Percentiles rank a stretch among this genome's conserved stretches.
Conservation (phyloP, 2,888 invertebrate genomes). For the Sphaerophoria rueppellii region DNA sequence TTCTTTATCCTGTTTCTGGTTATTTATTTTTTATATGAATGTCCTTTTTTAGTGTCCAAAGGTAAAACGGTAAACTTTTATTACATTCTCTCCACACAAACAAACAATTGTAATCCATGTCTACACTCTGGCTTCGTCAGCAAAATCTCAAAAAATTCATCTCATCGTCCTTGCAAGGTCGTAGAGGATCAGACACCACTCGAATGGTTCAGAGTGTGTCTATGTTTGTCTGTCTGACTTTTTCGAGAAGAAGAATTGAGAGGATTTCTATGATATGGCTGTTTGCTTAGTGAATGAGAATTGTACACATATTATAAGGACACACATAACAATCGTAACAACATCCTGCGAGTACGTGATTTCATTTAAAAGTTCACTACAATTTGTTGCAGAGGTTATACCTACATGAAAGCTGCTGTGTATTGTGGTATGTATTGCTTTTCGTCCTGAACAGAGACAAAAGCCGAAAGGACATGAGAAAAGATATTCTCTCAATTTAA, state of each 20-base stretch:
- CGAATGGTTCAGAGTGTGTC: not conserved
- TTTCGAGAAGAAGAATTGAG: slow-evolving; percentile 7
- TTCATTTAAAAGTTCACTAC: slow-evolving; percentile 73
- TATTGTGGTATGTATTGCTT: slow-evolving; percentile 66
- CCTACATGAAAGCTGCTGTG: slow-evolving; percentile 43
- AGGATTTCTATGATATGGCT: slow-evolving; percentile 44
- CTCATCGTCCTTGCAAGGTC: not conserved
- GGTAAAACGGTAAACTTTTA: slow-evolving; percentile 71
- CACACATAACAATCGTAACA: slow-evolving; percentile 73
- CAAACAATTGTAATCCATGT: slow-evolving; percentile 24
- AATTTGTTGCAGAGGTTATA: slow-evolving; percentile 72
- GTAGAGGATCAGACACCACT: not conserved
- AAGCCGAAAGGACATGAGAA: slow-evolving; percentile 32
- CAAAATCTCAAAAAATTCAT: too few species aligned
- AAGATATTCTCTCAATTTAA: slow-evolving; percentile 65
- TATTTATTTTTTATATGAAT: slow-evolving; percentile 53
- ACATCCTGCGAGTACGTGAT: slow-evolving; percentile 74
- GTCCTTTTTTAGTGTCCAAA: slow-evolving; percentile 56
- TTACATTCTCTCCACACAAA: slow-evolving; percentile 51
- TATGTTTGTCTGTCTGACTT: slow-evolving; percentile 35
- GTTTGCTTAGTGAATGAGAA: slow-evolving; percentile 71
- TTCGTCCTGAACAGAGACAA: slow-evolving; percentile 25
- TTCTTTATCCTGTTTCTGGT: slow-evolving; percentile 66
- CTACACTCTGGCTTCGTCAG: not conserved
- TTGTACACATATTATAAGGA: slow-evolving; percentile 72